Base-by-base conservation (phyloP, 2,888 invertebrate genomes). In the Conchocele bisecta region DNA sequence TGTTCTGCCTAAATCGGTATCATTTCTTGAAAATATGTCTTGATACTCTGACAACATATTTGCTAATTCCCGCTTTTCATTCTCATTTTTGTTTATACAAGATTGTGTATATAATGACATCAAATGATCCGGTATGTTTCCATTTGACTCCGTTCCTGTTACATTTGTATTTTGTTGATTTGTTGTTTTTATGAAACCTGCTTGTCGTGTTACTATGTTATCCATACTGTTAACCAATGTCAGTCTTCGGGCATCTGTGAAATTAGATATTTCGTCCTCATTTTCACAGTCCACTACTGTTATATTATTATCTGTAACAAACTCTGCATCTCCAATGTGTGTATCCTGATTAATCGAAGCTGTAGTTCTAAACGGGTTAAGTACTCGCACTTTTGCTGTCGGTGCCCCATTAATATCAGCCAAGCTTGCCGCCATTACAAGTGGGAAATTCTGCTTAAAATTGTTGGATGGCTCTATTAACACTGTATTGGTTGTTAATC, bases 401-500 rank as follows among this genome's bases (percentile, higher is more conserved):
- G 59, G 46, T 15, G 37, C 50, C 37, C 50, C 9, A 26, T 56
- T 68, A 3, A 69, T 51, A 42, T 75, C 71, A 31, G 59, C 66
- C 22, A 72, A 33, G 53, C 68, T 42, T 7, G 66, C 17, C 7
- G 78, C 69, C 56, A 75, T 53, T 28, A 75, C 24, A 4, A 78
- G 9, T 11, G 66, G 64, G 41, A 69, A 63, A 22, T 61, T 72
- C 24, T 63, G 35, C n/a, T 42, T 54, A 39, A 70, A 65, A 17
- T 26, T 50, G 2, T 37, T 11, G 7, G 59, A 63, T 13, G 73
- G 64, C 46, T 77, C 75, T 37, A 72, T 66, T n/a, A 74, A 17
- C 29, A 69, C 33, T 2, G 57, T 57, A 17, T 50, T 17, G 0
- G 4, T 24, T 9, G 20, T 3, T 13, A 28, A 15, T 7, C 42